Evolutionary conservation across 2,888 invertebrate species (phyloP), one percentile per base, ranked within the genome.

Genomic region (Caenorhabditis sp.): DNA sequence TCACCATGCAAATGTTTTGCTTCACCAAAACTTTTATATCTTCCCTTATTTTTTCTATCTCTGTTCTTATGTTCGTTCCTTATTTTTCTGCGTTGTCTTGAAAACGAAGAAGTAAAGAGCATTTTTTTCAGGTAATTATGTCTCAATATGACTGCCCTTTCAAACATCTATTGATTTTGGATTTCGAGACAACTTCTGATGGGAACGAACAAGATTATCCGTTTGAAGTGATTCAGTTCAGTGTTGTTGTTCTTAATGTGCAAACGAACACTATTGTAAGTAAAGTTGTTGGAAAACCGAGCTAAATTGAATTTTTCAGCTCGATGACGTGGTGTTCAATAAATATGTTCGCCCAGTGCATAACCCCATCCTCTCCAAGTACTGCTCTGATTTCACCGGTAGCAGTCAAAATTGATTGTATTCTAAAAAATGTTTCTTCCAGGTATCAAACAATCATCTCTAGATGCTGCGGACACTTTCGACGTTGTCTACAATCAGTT

Each of bases 371-470:
- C 61, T 79, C 14, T 41, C 64, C 0, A 54, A 64, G 16, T 14
- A 64, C 8, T 79, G 79, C 22, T 14, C 49, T 12, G 28, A 56
- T 1, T 70, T 79, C 8, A 79, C 79, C 6, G 79, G 77, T 74
- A 28, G 16, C 5, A 38, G 31, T 54, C 1, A 2, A 38, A 35
- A 3, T 14, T 19, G 0, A 2, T 31, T 7, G 4, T 31, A 31
- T 31, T 31, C n/a, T n/a, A n/a, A n/a, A n/a, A n/a, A 24, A 10
- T 0, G 3, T 28, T 63, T 63, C 3, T 49, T 69, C 8, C 35
- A 77, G 77, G 79, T 22, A 79, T 79, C 31, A 44, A 28, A 16
- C 79, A 79, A 24, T n/a, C 64, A 12, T 47, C 56, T 14, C 7
- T 79, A 14, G 56, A 79, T 12, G 6, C 28, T 5, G 63, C 79